Evolutionary conservation across 64 coral and sea anemone genomes (phyloP), one percentile per base, ranked within the genome.

Genomic region (Montipora sp.): DNA sequence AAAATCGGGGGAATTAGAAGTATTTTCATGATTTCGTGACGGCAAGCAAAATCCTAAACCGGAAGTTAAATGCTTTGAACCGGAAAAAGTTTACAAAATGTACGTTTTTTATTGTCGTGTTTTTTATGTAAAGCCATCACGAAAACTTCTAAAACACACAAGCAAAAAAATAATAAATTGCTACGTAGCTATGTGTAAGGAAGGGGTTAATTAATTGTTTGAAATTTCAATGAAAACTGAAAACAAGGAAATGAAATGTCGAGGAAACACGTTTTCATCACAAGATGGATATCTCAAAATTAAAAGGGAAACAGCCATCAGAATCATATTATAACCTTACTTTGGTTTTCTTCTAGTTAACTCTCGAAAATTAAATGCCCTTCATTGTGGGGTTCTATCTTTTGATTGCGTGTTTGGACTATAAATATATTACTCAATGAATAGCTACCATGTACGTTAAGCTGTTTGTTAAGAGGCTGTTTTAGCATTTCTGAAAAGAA

Each of bases 1-100:
- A 76, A 78, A 48, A 78, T 78, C 16, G 47, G 46, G 16, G 18
- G 75, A 78, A 78, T 78, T 50, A 78, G 46, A 78, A 78, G 46
- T 19, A 78, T 78, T 78, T 49, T 5, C 19, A 5, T 7, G 44
- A 14, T 49, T 48, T 16, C 75, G 12, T 15, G 75, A 78, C 16
- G 47, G 13, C 8, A 19, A 14, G 47, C 46, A 16, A 11, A 78
- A 18, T 78, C 49, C 46, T 48, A 14, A 46, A 20, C 75, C 75
- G 75, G 75, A 78, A 78, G 45, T 78, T 5, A 10, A 78, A 78
- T 43, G 18, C 46, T 1, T 49, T 18, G 13, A 2, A 49, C 75
- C 46, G 75, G 75, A 78, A 49, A 77, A 47, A 78, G 5, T 7
- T 1, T 16, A 5, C 7, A 49, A 48, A 78, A 47, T 78, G 46